Conservation (phyloP, 2,888 invertebrate genomes). For the Carcina quercana region DNA sequence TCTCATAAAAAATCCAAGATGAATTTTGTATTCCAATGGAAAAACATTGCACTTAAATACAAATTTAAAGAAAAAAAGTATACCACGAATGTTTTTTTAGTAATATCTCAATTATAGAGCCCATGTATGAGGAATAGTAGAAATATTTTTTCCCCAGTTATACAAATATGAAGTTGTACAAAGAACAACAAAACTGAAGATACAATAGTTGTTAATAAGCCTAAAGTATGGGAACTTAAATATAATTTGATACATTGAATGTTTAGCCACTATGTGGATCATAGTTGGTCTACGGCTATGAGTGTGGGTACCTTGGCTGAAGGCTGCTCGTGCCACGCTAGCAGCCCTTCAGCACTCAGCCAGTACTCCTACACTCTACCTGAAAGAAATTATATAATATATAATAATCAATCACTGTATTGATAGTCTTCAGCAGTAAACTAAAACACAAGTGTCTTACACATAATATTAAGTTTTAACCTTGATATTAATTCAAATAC, state of each 20-base stretch:
- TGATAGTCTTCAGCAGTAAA: no score
- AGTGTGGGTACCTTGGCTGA: constrained; percentile 61
- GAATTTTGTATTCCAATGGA: no score
- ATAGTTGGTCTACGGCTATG: constrained; percentile 59
- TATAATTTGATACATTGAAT: constrained; percentile 57
- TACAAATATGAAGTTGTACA: constrained; percentile 11
- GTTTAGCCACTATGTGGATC: constrained; percentile 57
- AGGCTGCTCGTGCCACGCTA: constrained; percentile 43
- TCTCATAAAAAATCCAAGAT: neutral
- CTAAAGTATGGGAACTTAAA: constrained; percentile 37
- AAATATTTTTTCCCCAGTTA: neutral
- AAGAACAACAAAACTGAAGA: constrained; percentile 21
- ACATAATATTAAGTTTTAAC: no score
- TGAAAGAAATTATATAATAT: constrained; percentile 28
- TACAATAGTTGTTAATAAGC: constrained; percentile 28
- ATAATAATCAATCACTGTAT: no score
- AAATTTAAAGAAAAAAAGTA: neutral
- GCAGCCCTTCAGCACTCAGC: constrained; percentile 55
- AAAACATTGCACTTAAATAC: no score
- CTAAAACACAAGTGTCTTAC: no score
- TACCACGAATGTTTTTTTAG: neutral
- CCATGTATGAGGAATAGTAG: neutral
- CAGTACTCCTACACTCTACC: constrained; percentile 49
- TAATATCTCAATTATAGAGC: neutral
- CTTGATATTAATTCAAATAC: no score